Evolutionary conservation across 1,140 invertebrate genomes (phyloP), one percentile per base, ranked within the genome.

Genomic region (Schlechtendalia chinensis): DNA sequence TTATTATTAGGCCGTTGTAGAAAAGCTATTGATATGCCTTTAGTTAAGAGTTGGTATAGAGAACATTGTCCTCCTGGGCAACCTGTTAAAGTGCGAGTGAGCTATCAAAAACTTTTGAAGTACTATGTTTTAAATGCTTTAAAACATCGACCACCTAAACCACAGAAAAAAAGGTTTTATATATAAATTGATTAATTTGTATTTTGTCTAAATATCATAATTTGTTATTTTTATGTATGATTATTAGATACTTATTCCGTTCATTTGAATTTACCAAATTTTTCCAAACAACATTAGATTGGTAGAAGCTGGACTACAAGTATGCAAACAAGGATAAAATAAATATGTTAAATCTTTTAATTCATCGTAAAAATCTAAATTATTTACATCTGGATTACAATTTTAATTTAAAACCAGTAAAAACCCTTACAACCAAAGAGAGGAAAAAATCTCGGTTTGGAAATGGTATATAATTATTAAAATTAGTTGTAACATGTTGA

Each of bases 231-330:
- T 63, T 58, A 50, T 39, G 8, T 22, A 74, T 74, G 54, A 83
- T 24, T 81, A 83, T 81, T 82, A 89, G 89, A 74, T 98, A 98
- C 85, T 87, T 99, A 19, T 99, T 99, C 90, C 90, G 97, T 22
- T 99, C 98, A 0, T 99, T 99, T 87, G 99, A 99, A 87, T 94
- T 97, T 0, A 99, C 98, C 0, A 99, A 99, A 87, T 99, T 99
- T 87, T 99, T 99, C 89, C 98, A 99, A 0, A 99, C 98, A 19
- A 98, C 96, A 1, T 88, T 99, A 81, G 98, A 99, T 87, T 99
- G 98, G 98, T 99, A 1, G 98, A 99, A 87, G 97, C 96, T 75
- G 98, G 98, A 39, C 87, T 99, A 10, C 94, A 97, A 88, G 98
- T 99, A 0, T 99, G 98, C 85, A 90, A 98, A 17, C 98, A 99